Conservation (phyloP, 2,888 invertebrate species). For the Dicyrtoma fusca region DNA sequence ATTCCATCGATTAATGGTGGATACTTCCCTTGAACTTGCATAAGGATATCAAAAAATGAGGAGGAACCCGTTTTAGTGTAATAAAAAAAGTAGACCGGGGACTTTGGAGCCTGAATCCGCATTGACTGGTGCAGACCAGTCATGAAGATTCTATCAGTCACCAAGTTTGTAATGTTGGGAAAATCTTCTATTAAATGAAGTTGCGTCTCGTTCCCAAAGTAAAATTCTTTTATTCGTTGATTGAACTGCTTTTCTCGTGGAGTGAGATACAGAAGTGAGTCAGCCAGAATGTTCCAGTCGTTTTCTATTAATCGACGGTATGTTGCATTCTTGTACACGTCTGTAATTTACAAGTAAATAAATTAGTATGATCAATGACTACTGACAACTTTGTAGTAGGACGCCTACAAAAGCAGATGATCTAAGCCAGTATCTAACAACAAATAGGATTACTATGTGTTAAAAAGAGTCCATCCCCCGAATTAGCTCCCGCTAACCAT, state of each 20-base stretch:
- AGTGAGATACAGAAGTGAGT: conserved; percentile 2
- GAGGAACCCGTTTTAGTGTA: conserved; percentile 9
- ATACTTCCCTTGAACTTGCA: conserved; percentile 10
- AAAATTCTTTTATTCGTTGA: conserved; percentile 19
- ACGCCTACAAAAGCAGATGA: too few relatives aligned
- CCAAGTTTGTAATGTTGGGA: not conserved
- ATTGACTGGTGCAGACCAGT: not conserved
- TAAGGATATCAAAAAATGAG: not conserved
- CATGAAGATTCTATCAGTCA: conserved; percentile 5
- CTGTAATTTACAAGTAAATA: too few relatives aligned
- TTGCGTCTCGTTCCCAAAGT: conserved; percentile 18
- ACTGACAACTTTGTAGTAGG: too few relatives aligned
- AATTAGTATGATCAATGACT: too few relatives aligned
- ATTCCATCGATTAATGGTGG: conserved; percentile 8
- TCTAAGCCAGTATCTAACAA: too few relatives aligned
- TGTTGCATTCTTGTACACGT: conserved; percentile 6
- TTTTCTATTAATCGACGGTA: not conserved
- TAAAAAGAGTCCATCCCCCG: conserved; percentile 44
- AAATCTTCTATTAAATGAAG: conserved; percentile 1
- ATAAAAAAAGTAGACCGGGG: conserved; percentile 24
- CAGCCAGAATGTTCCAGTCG: conserved; percentile 26
- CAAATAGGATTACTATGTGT: too few relatives aligned
- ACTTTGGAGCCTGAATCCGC: not conserved
- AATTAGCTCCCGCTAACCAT: conserved; percentile 47
- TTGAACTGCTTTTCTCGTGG: conserved; percentile 7